phyloP scores from a whole-genome alignment of 2,113 vertebrate genomes.

The Numida meleagris region DNA sequence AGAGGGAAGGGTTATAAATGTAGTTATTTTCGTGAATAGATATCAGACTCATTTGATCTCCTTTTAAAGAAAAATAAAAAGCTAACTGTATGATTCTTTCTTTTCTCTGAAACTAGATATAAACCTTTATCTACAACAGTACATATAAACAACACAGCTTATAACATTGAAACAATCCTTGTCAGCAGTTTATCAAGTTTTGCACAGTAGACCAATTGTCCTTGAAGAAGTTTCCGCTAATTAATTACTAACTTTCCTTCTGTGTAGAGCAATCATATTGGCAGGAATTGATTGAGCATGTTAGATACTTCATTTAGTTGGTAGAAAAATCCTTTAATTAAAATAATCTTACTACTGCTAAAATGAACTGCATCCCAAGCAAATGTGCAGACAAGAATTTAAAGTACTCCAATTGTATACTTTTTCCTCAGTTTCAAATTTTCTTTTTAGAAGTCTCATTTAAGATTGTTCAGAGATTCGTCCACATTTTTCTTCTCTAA shows the following conservation, averaged over 20 bases:
- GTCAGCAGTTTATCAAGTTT: conserved; percentile 51
- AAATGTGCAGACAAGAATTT: not conserved
- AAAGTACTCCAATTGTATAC: not conserved
- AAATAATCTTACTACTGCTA: conserved; percentile 67
- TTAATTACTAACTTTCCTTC: conserved; percentile 66
- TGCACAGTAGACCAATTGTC: conserved; percentile 31
- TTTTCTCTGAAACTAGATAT: not conserved
- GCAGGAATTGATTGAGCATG: conserved; percentile 63
- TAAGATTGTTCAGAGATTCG: not conserved
- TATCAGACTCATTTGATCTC: not conserved
- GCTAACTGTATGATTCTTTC: not conserved
- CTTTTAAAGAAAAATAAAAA: not conserved
- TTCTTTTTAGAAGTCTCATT: not conserved
- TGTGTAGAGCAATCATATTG: conserved; percentile 57
- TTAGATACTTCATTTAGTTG: conserved; percentile 63
- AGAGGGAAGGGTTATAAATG: not conserved
- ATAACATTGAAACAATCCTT: conserved; percentile 25
- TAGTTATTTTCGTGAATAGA: not conserved
- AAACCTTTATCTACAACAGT: not conserved
- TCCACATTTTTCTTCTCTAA: not conserved
- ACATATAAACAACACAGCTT: conserved; percentile 23
- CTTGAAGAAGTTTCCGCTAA: conserved; percentile 69
- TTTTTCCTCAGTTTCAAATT: not conserved
- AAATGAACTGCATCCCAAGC: conserved; percentile 31
- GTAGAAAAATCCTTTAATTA: conserved; percentile 65